phyloP scores from a whole-genome alignment of 1,140 invertebrate genomes.

The Phymastichus coffea region DNA sequence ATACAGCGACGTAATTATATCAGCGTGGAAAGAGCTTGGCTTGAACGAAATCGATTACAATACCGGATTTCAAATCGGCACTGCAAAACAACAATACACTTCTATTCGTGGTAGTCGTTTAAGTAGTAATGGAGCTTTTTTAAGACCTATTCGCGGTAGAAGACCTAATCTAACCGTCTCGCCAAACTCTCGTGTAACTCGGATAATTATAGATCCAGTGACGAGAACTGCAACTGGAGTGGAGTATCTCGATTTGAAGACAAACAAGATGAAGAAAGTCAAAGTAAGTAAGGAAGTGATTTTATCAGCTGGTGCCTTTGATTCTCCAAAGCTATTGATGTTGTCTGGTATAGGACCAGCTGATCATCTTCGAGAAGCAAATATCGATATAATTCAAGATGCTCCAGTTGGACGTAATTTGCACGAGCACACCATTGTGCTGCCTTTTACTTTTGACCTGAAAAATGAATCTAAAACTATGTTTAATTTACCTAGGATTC shows the following conservation, averaged over 20 bases:
- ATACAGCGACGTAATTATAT: background rate
- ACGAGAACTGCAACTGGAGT: slow-evolving; percentile 23
- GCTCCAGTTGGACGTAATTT: slow-evolving; percentile 64
- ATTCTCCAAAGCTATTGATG: slow-evolving; percentile 73
- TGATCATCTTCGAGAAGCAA: slow-evolving; percentile 56
- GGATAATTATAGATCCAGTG: slow-evolving; percentile 56
- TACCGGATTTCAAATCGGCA: slow-evolving; percentile 52
- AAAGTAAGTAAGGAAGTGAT: slow-evolving; percentile 62
- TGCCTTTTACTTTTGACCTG: background rate
- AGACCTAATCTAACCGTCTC: slow-evolving; percentile 69
- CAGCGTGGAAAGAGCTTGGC: slow-evolving; percentile 6
- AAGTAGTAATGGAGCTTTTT: slow-evolving; percentile 69
- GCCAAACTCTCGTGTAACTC: slow-evolving; percentile 65
- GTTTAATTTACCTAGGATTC: background rate
- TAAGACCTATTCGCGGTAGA: slow-evolving; percentile 65
- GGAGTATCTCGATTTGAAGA: slow-evolving; percentile 34
- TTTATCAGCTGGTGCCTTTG: slow-evolving; percentile 68
- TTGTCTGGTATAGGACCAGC: slow-evolving; percentile 66
- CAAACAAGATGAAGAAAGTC: slow-evolving; percentile 27
- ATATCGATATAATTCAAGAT: slow-evolving; percentile 49
- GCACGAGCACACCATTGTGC: slow-evolving; percentile 49
- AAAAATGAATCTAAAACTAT: background rate
- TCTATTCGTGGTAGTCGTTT: slow-evolving; percentile 62
- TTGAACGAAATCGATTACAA: slow-evolving; percentile 8
- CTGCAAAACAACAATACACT: slow-evolving; percentile 59